These are phyloP conservation scores for Hipparchia semele DNA, from an alignment of 2,888 invertebrate species.

Conservation along the genomic window DNA sequence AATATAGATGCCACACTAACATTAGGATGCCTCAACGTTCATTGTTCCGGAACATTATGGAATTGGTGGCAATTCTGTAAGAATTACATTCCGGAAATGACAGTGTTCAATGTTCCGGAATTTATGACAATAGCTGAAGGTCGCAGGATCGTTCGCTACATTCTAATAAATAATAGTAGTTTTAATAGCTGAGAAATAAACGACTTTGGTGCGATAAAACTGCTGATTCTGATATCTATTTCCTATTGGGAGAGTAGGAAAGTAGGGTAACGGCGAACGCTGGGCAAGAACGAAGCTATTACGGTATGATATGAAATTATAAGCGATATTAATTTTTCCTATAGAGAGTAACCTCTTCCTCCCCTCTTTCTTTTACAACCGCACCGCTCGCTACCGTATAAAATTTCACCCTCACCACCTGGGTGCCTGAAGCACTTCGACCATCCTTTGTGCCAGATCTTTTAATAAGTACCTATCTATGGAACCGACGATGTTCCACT, in stretches of 20 bases:
- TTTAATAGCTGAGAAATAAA: slow-evolving; percentile 2
- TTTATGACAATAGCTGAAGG: slow-evolving; percentile 6
- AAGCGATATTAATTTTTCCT: too few species aligned
- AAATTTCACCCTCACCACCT: too few species aligned
- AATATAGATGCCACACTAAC: neutral
- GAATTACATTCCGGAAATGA: slow-evolving; percentile 12
- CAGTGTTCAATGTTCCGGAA: slow-evolving; percentile 6
- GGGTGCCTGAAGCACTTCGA: too few species aligned
- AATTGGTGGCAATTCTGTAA: slow-evolving; percentile 17
- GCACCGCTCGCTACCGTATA: too few species aligned
- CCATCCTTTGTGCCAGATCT: too few species aligned
- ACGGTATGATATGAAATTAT: too few species aligned
- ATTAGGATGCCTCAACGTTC: neutral
- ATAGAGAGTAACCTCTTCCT: too few species aligned
- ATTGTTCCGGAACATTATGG: slow-evolving; percentile 1
- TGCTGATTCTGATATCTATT: neutral
- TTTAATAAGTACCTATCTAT: too few species aligned
- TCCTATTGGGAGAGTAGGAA: neutral
- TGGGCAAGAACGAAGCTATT: too few species aligned
- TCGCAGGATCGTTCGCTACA: neutral
- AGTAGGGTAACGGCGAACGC: too few species aligned
- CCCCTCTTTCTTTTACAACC: too few species aligned
- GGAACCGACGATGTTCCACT: too few species aligned
- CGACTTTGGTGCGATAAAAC: neutral
- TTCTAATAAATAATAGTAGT: slow-evolving; percentile 1